Base-by-base conservation (phyloP, 1,140 invertebrate genomes). In the Arctopsyche grandis region DNA sequence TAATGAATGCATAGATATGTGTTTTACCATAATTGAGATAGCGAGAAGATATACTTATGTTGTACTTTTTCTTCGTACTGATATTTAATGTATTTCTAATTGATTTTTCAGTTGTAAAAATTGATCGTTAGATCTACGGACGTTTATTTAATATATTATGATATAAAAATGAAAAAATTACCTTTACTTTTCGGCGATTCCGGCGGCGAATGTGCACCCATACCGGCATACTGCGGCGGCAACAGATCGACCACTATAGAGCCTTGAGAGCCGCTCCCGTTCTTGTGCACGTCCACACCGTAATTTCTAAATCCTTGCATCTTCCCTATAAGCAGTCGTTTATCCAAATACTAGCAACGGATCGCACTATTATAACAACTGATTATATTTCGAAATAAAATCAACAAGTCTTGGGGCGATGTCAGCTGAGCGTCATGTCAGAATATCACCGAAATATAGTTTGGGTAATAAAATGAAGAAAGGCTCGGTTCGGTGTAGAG, bases 281-380 rank as follows among this genome's bases (percentile, higher is more conserved):
- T 48, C 75, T 83, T 83, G 43, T 83, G 82, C 10, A 83, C 75
- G 70, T 83, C 82, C 19, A 83, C 78, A 16, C 77, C 82, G 80
- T 83, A 83, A 79, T 83, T 83, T 63, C 82, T 79, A 48, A 81
- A 83, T 9, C 82, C 82, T 56, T 83, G 82, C 82, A 83, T 83
- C 0, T n/a, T n/a, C n/a, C n/a, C n/a, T n/a, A 19, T 75, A 9
- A 38, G 19, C 7, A 48, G 5, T 26, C 21, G 26, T 48, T 46
- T 46, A 29, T 75, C 38, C 24, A 46, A 38, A 16, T 16, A 66
- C 63, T 9, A 60, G 21, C 46, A 14, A 75, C 12, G 22, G 22
- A 1, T n/a, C n/a, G 16, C 69, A 14, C 14, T 21, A 9, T 60
- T n/a, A 69, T 5, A 71, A 44, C 5, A 69, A 69, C 19, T 16